Evolutionary conservation across 2,113 vertebrate genomes (phyloP).

Genomic region (human): DNA sequence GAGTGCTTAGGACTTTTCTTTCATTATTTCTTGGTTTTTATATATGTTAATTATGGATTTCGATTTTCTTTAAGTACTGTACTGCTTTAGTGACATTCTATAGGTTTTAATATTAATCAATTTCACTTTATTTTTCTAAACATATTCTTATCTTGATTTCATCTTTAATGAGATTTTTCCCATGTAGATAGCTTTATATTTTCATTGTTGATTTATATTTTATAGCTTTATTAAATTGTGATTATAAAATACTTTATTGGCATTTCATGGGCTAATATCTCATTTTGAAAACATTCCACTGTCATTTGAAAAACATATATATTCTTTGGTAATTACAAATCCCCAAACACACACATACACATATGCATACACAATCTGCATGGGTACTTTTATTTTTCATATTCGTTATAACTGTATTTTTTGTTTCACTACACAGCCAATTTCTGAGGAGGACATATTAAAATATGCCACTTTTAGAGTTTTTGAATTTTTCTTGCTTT

Average conservation of each 20-base stretch:
- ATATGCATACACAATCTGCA: not conserved
- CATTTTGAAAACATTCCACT: not conserved
- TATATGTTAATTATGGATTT: not conserved
- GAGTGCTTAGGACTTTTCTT: not conserved
- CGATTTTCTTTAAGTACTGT: not conserved
- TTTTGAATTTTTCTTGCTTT: not conserved
- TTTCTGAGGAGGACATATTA: not conserved
- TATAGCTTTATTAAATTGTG: not conserved
- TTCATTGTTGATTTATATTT: not conserved
- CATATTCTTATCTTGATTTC: not conserved
- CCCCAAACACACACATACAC: not conserved
- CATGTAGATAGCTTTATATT: not conserved
- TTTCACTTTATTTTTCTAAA: not conserved
- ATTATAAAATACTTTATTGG: not conserved
- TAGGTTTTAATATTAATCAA: not conserved
- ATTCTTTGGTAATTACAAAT: not conserved
- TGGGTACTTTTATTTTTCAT: conserved; percentile 14
- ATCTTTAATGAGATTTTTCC: not conserved
- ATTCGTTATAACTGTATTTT: not conserved
- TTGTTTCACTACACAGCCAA: not conserved
- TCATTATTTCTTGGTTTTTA: not conserved
- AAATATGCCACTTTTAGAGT: not conserved
- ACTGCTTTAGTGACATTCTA: not conserved
- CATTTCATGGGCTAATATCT: not conserved
- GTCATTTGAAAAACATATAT: not conserved